These are phyloP conservation scores for Apodemus sylvaticus DNA, from an alignment of 2,113 vertebrate genomes.

Conservation along the genomic window DNA sequence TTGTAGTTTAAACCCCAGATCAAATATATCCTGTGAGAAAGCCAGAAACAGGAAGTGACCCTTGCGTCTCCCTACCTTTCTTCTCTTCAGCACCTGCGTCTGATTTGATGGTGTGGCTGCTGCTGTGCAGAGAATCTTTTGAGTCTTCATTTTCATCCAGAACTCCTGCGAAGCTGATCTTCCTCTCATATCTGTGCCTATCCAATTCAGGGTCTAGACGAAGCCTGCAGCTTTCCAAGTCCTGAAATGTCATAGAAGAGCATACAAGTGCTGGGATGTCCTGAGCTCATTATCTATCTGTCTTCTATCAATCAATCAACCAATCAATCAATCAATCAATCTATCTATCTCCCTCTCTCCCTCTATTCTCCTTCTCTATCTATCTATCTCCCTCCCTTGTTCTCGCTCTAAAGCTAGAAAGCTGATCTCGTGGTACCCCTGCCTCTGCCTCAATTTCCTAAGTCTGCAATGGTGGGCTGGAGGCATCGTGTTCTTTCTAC, in stretches of 20 bases:
- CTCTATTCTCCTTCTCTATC: too few relatives aligned
- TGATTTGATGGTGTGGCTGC: slow-evolving; percentile 98
- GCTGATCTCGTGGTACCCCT: background rate
- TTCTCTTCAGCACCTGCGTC: slow-evolving; percentile 96
- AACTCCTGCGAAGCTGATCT: slow-evolving; percentile 99
- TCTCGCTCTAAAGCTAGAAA: background rate
- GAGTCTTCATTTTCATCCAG: slow-evolving; percentile 96
- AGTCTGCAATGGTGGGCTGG: background rate
- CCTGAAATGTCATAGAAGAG: slow-evolving; percentile 83
- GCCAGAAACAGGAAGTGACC: slow-evolving; percentile 54
- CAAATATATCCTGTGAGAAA: slow-evolving; percentile 74
- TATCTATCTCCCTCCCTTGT: too few relatives aligned
- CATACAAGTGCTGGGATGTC: background rate
- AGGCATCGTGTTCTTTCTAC: background rate
- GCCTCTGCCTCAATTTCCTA: background rate
- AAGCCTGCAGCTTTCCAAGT: slow-evolving; percentile 95
- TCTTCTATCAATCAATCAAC: background rate
- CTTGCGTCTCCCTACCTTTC: slow-evolving; percentile 89
- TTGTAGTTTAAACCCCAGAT: slow-evolving; percentile 63
- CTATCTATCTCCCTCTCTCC: too few relatives aligned
- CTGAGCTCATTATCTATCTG: background rate
- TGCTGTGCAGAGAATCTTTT: slow-evolving; percentile 98
- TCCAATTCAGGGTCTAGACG: slow-evolving; percentile 97
- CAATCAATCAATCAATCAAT: too few relatives aligned
- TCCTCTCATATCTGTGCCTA: slow-evolving; percentile 97